Evolutionary conservation across 1,140 invertebrate genomes (phyloP).

Genomic region (Macrobrachium rosenbergii): DNA sequence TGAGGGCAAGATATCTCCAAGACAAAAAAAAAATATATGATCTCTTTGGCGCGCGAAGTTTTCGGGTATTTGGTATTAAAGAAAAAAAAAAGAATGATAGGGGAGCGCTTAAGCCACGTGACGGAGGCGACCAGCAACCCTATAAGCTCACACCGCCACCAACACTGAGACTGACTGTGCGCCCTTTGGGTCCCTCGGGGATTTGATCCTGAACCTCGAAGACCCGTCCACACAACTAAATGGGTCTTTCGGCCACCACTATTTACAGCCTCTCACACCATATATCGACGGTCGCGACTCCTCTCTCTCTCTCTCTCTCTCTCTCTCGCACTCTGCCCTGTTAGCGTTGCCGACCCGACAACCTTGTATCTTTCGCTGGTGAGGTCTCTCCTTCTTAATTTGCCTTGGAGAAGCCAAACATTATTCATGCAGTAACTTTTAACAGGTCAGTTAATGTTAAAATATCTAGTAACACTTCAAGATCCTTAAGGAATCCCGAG

Average conservation of each 20-base stretch:
- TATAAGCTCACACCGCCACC: conserved; percentile 37
- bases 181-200: not conserved
- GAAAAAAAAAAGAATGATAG: not conserved
- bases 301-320: not conserved
- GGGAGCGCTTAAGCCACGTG: conserved; percentile 33
- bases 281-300: conserved; percentile 49
- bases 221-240: conserved; percentile 57
- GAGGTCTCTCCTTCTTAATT: not conserved
- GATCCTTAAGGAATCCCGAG: conserved; percentile 69
- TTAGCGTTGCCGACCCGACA: not conserved
- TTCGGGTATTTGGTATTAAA: not conserved
- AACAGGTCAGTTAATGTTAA: conserved; percentile 43
- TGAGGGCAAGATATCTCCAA: not conserved
- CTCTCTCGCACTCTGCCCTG: not conserved
- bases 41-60: conserved; percentile 4
- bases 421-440: conserved; percentile 28
- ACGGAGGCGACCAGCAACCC: not conserved
- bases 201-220: conserved; percentile 44
- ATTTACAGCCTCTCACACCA: conserved; percentile 51
- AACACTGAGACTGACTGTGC: conserved; percentile 17
- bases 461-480: conserved; percentile 4
- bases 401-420: conserved; percentile 11
- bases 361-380: not conserved
- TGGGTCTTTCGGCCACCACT: conserved; percentile 40
- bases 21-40: not conserved